Base-by-base conservation (phyloP, 2,113 vertebrate genomes). In the Tychaedon coryphoeus region DNA sequence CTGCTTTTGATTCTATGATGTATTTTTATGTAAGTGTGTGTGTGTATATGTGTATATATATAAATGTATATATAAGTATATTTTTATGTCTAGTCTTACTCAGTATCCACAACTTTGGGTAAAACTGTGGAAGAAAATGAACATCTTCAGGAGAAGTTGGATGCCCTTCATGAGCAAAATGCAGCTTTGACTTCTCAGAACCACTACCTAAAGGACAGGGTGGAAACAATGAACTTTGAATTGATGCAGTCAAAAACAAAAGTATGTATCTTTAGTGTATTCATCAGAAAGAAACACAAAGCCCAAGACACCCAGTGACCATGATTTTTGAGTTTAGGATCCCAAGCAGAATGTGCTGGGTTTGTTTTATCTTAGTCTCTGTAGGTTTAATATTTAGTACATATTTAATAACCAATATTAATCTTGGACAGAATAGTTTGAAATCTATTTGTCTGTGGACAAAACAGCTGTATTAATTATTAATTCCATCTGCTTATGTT, bases 101-200 rank as follows among this genome's bases (percentile, higher is more conserved):
- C 70, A 43, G 51, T 88, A 36, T 81, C 71, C 43, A 25, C 42
- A 75, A 31, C 48, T 34, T 88, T 84, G 64, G 33, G 57, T 65
- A 94, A 93, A 92, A 72, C 26, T 38, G 47, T 91, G 70, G 97
- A 98, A 88, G 98, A 98, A 93, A 97, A 97, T 45, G 95, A 97
- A 72, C 62, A 65, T 89, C 92, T 98, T 56, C 97, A 97, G 97
- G 98, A 97, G 74, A 98, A 98, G 88, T 62, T 98, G 74, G 92
- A 97, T 95, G 92, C 92, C 74, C 94, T 99, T 93, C 96, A 96
- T 10, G 98, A 99, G 83, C 98, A 99, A 95, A 99, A 99, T 85
- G 95, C 98, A 24, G 98, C 95, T 95, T 96, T 99, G 95, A 69
- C 95, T 67, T 92, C 98, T 71, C 98, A 98, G 94, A 99, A 99